Evolutionary conservation across 2,797 vertebrate genomes (phyloP), one percentile per base, ranked within the genome.

Genomic region (Chelmon rostratus): DNA sequence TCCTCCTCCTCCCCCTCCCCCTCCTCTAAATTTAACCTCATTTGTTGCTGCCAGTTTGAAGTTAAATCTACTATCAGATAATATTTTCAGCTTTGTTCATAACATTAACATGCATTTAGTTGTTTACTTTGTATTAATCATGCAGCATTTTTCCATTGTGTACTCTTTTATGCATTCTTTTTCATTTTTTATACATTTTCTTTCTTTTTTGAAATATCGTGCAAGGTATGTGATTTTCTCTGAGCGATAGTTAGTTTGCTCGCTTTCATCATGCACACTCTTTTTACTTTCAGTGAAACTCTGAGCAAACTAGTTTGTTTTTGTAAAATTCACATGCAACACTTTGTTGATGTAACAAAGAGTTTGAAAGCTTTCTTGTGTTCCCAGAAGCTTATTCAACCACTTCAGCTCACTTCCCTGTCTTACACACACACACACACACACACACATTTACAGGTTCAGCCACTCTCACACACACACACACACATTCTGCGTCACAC

Each of bases 371-470:
- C 25, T 38, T 10, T 5, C n/a, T 40, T 62, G 62, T 47, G 79
- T 44, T 81, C 9, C 69, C 59, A 80, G 64, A 79, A 79, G 67
- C 76, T 67, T 23, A 56, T 9, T 18, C 8, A n/a, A 13, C 52
- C 59, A 12, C 69, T 63, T 5, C 13, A 9, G 13, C 46, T 28
- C 71, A 8, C 50, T 19, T 40, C 28, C 6, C 25, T 56, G 23
- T 9, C 15, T 40, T 8, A 28, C 23, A 0, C 16, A 16, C 37
- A 49, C 47, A 21, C 21, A 3, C 50, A 5, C n/a, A 23, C 49
- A 50, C 46, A 21, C 18, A 21, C 28, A 28, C 28, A 28, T 31
- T 4, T 31, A 2, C 2, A 31, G 28, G 44, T 15, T 42, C 40
- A 40, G 7, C 13, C 15, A n/a, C 53, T 16, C 54, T 10, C 21